A percentile compares a stretch with the other conserved stretches of the same genome.
Conservation (phyloP, 37 sponge, comb jelly and placozoan species). For the Eunapius fragilis region DNA sequence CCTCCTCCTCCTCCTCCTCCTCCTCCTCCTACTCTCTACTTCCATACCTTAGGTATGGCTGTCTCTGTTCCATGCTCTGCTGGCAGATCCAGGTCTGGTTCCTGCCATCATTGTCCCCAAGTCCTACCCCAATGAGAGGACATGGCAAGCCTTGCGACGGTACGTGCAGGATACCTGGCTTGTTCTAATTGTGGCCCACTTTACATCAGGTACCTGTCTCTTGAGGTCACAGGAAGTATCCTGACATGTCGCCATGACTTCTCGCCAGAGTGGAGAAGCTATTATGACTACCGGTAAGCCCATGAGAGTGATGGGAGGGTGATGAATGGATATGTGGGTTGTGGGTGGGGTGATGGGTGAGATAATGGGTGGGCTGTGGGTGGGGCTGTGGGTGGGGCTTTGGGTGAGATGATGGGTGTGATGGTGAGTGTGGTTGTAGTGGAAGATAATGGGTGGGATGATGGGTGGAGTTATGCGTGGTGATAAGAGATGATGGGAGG, state of each 20-base stretch:
- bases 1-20: background rate
- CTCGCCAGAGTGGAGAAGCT: constrained; percentile 80
- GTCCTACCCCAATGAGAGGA: constrained; percentile 67
- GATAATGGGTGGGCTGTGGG: background rate
- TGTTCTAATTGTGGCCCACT: too few relatives aligned
- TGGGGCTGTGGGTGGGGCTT: too few relatives aligned
- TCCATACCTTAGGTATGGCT: constrained; percentile 56
- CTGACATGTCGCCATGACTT: constrained; percentile 79
- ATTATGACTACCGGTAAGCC: constrained; percentile 76
- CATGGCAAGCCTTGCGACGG: constrained; percentile 74
- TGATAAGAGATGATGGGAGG: too few relatives aligned
- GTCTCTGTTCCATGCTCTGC: constrained; percentile 47
- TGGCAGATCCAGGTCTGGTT: constrained; percentile 50
- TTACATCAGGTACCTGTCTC: constrained; percentile 27
- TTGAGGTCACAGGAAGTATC: constrained; percentile 80
- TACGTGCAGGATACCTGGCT: background rate
- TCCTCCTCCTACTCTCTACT: background rate
- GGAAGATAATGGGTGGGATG: too few relatives aligned
- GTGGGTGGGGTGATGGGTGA: background rate
- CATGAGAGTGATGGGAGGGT: background rate
- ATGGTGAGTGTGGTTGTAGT: too few relatives aligned
- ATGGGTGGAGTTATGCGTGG: too few relatives aligned
- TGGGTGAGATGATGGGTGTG: too few relatives aligned
- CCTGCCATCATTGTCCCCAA: constrained; percentile 76
- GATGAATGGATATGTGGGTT: background rate